Evolutionary conservation across 2,797 vertebrate genomes (phyloP), one percentile per base, ranked within the genome.

Genomic region (Percopsis omiscomaycus): DNA sequence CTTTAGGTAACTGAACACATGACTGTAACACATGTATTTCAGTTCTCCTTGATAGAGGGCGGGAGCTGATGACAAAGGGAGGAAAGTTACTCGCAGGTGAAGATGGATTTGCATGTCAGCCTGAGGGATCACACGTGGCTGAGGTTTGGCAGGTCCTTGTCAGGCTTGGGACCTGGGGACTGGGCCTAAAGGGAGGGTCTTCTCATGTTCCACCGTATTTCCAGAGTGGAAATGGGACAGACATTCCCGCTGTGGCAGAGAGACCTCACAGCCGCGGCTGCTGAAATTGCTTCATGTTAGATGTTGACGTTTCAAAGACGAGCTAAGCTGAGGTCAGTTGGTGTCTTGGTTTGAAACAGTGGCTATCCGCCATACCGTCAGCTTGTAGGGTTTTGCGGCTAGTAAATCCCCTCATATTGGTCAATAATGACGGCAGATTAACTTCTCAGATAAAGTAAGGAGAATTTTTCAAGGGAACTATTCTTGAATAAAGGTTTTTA

Each of bases 81-180:
- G 79, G 74, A 70, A 87, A 85, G 82, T 77, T 66, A 68, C 72
- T 68, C 72, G 70, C 79, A 83, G 84, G 79, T 84, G 67, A 85
- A 85, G 88, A 90, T 88, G 75, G 81, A 92, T 91, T 79, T 75
- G 81, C 80, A 85, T 87, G 89, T 90, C 88, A 90, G 79, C 82
- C 74, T 61, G 12, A 59, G 70, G 81, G 78, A 88, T 86, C 86
- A 89, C 75, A 83, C 79, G 75, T 78, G 65, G 64, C 79, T 76
- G 60, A 75, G 75, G 75, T 86, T 86, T 87, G 84, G 83, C 85
- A 90, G 80, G 78, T 90, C 78, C 79, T 82, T 90, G 85, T 89
- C 85, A 89, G 79, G 64, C 68, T 63, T 61, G 81, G 80, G 86
- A 89, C 79, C 79, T 66, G 69, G 86, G 81, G 86, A 83, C 74